Percentiles rank a stretch among this genome's conserved stretches.
Conservation (phyloP, 2,113 vertebrate species). For the Lepus americanus region DNA sequence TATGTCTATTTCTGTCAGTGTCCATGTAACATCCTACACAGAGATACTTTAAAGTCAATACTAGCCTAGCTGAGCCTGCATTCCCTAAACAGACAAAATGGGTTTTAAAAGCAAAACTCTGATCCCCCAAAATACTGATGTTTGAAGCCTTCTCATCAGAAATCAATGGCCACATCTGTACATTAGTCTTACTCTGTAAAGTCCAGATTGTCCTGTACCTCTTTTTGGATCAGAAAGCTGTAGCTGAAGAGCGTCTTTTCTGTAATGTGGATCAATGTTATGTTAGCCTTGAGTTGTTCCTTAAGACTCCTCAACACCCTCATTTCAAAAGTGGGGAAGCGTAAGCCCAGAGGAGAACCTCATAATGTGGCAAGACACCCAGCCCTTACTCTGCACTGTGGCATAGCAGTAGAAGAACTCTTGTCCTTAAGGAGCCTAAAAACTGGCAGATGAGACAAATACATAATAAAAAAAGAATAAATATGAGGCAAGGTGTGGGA, state of each 20-base stretch:
- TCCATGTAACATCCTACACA: neutral
- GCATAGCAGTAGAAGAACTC: neutral
- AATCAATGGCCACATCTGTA: neutral
- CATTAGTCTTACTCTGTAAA: slow-evolving; percentile 12
- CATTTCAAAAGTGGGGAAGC: neutral
- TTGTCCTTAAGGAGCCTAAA: neutral
- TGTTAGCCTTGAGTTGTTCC: neutral
- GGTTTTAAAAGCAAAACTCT: neutral
- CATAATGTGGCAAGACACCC: neutral
- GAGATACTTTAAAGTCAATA: slow-evolving; percentile 5
- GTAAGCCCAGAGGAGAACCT: neutral
- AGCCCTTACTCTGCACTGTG: neutral
- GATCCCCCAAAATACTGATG: neutral
- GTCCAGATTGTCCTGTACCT: neutral
- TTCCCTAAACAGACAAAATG: neutral
- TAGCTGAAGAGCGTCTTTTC: neutral
- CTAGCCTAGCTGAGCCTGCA: neutral
- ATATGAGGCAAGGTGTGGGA: neutral
- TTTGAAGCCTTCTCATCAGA: slow-evolving; percentile 20
- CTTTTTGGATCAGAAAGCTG: neutral
- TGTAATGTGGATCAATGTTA: neutral
- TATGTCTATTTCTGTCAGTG: neutral
- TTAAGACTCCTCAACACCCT: neutral
- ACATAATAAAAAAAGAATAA: neutral
- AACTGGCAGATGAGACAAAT: neutral